Percentiles rank a stretch among this genome's conserved stretches.
Evolutionary conservation across 2,888 invertebrate genomes (phyloP).

Genomic region (Metacarcinus magister): DNA sequence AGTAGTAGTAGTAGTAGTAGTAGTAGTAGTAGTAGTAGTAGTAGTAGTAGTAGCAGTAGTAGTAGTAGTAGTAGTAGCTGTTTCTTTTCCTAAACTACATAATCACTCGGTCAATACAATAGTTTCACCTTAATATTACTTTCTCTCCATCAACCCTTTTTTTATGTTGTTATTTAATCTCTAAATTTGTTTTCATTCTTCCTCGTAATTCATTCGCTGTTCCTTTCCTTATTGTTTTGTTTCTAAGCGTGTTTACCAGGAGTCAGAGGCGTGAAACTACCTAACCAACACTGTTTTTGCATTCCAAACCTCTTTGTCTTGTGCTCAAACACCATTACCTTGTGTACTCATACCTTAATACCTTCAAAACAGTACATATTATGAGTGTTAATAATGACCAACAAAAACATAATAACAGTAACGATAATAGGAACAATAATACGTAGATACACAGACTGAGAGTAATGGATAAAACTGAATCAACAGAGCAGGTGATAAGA

Average conservation of each 20-base stretch:
- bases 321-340: too few species aligned
- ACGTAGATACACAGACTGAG: neutral
- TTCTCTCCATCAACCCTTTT: too few species aligned
- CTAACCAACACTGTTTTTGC: too few species aligned
- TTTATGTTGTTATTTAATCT: too few species aligned
- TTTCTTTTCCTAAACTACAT: neutral
- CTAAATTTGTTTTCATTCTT: too few species aligned
- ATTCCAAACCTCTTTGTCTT: too few species aligned
- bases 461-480: neutral
- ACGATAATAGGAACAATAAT: neutral
- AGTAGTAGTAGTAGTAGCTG: neutral
- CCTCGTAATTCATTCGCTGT: too few species aligned
- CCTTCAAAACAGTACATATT: neutral
- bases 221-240: too few species aligned
- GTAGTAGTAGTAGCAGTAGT: conserved; percentile 39
- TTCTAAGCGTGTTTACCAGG: too few species aligned
- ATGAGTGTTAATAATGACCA: neutral
- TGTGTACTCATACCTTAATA: too few species aligned
- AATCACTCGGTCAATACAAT: neutral
- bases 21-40: neutral
- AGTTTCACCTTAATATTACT: too few species aligned
- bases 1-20: neutral
- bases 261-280: too few species aligned
- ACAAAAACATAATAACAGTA: neutral
- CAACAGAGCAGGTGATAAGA: neutral